Conservation (phyloP, 2,888 invertebrate species). For the Clunio marinus region DNA sequence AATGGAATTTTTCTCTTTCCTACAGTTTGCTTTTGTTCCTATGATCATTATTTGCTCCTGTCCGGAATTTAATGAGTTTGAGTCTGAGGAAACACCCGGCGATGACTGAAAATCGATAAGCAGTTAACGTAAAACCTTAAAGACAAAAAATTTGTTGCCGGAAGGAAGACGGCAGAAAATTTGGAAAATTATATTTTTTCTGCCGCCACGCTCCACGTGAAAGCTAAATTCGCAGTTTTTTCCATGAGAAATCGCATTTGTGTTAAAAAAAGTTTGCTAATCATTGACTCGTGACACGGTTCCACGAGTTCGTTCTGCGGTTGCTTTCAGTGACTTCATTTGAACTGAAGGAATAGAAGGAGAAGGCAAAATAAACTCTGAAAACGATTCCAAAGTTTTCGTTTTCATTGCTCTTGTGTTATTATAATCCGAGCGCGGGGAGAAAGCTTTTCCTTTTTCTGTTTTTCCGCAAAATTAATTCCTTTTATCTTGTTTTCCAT, state of each 20-base stretch:
- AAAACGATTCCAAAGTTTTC: not conserved
- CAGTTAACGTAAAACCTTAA: too few species aligned
- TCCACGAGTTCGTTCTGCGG: not conserved
- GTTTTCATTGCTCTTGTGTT: not conserved
- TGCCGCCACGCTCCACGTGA: not conserved
- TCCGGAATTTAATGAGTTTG: not conserved
- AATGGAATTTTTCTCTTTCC: not conserved
- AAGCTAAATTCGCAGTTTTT: not conserved
- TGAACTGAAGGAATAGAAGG: too few species aligned
- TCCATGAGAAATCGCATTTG: too few species aligned
- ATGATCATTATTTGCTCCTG: not conserved
- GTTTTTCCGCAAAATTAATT: constrained; percentile 25
- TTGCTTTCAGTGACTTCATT: not conserved
- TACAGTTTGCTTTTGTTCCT: not conserved
- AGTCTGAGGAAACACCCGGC: not conserved
- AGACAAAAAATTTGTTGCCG: not conserved
- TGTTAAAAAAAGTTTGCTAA: not conserved
- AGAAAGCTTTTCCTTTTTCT: constrained; percentile 3
- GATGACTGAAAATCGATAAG: not conserved
- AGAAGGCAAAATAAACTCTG: too few species aligned
- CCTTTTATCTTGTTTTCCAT: constrained; percentile 22
- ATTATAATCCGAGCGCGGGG: not conserved
- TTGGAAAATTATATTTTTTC: too few species aligned
- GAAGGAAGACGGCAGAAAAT: not conserved
- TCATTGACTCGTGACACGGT: not conserved